A percentile compares a stretch with the other conserved stretches of the same genome.
Conservation (phyloP, 2,113 vertebrate species). For the Rhea pennata region DNA sequence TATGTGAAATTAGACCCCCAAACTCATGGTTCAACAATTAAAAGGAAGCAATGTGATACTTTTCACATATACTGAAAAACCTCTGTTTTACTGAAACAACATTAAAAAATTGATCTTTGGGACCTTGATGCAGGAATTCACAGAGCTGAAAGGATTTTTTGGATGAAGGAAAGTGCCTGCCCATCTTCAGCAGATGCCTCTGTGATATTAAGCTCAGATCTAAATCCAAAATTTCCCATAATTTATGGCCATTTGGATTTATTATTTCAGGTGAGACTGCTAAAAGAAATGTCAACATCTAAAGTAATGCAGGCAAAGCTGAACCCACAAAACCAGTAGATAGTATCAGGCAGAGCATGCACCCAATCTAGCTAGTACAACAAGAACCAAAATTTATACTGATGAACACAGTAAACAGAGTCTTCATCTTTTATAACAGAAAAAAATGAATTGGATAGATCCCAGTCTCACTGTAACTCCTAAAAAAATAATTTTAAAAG, state of each 20-base stretch:
- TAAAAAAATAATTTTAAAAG: not conserved
- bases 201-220: not conserved
- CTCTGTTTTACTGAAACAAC: not conserved
- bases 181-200: not conserved
- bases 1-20: slow-evolving; percentile 50
- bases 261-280: not conserved
- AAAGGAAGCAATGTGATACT: slow-evolving; percentile 53
- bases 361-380: not conserved
- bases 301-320: not conserved
- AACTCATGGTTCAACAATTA: slow-evolving; percentile 47
- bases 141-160: not conserved
- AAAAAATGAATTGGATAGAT: not conserved
- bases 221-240: not conserved
- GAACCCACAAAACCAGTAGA: not conserved
- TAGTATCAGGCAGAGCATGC: not conserved
- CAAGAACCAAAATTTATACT: not conserved
- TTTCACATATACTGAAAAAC: slow-evolving; percentile 34
- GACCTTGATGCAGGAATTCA: not conserved
- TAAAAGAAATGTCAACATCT: not conserved
- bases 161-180: not conserved
- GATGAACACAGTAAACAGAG: not conserved
- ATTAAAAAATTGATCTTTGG: not conserved
- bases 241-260: not conserved
- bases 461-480: not conserved
- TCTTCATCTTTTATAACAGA: not conserved